A percentile compares a stretch with the other conserved stretches of the same genome.
These are phyloP conservation scores for Drosophila incognita DNA, from an alignment of 2,888 invertebrate species.

Conservation along the genomic window DNA sequence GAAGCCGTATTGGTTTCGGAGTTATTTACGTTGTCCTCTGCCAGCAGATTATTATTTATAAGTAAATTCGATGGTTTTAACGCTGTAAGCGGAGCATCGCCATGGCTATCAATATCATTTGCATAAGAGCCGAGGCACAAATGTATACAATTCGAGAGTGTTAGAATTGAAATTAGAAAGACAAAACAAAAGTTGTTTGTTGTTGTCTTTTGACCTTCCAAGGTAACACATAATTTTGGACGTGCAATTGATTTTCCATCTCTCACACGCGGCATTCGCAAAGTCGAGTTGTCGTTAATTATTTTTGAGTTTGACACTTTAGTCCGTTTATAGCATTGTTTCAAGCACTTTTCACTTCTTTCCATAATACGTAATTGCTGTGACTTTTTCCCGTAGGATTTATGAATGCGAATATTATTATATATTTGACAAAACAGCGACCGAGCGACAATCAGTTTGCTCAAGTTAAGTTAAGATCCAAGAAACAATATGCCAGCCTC, in stretches of 20 bases:
- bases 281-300: conserved; percentile 18
- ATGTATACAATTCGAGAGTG: conserved; percentile 36
- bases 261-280: conserved; percentile 58
- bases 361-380: conserved; percentile 60
- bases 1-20: conserved; percentile 14
- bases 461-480: conserved; percentile 38
- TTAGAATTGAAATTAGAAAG: conserved; percentile 34
- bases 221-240: conserved; percentile 50
- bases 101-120: conserved; percentile 28
- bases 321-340: conserved; percentile 58
- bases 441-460: conserved; percentile 33
- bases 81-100: conserved; percentile 19
- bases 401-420: conserved; percentile 27
- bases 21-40: conserved; percentile 34
- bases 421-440: conserved; percentile 21
- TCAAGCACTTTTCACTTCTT: conserved; percentile 61
- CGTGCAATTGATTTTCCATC: conserved; percentile 72
- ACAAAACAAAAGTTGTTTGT: conserved; percentile 28
- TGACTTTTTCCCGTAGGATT: conserved; percentile 21
- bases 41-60: conserved; percentile 22
- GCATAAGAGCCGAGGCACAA: conserved; percentile 24
- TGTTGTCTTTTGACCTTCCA: conserved; percentile 30
- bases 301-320: conserved; percentile 42
- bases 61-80: conserved; percentile 27
- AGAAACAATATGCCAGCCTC: conserved; percentile 45